Evolutionary conservation across 2,797 vertebrate genomes (phyloP), one percentile per base, ranked within the genome.

Genomic region (Urosaurus nigricauda): DNA sequence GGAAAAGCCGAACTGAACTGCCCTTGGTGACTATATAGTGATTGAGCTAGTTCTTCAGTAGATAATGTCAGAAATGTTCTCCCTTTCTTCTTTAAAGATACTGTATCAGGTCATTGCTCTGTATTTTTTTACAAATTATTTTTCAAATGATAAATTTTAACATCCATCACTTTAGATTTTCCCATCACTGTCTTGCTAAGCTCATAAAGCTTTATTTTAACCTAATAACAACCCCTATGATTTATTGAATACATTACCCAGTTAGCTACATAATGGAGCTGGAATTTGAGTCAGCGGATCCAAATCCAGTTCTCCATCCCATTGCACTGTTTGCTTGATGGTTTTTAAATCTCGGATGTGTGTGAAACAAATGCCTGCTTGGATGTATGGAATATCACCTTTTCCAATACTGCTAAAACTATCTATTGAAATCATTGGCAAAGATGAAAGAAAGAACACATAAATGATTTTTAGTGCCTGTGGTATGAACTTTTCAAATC

Each of bases 211-310:
- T 13, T 88, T 35, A 77, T n/a, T 75, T 83, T 83, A 75, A 77
- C 21, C 43, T 77, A 29, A 26, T 47, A 73, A 65, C 29, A 51
- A 71, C 8, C 43, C 4, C 40, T 71, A 8, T 79, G 51, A 60
- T 8, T 80, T 80, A 9, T 74, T 63, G 37, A 70, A 43, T 35
- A n/a, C n/a, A 47, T 73, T 51, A 84, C 26, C 51, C 21, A 84
- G 63, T 77, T 53, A 84, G 51, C 40, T 85, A 40, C 1, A 14
- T 53, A 73, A 43, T 21, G 74, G 71, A 70, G 19, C 9, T 35
- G 40, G 40, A 65, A 77, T 75, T 86, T 35, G 58, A 86, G 75
- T 40, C 47, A 81, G 68, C 32, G 65, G 58, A 81, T 53, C 78
- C 35, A 88, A 40, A 71, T 7, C 35, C 35, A 43, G 7, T 47